A percentile compares a stretch with the other conserved stretches of the same genome.
Evolutionary conservation across 2,797 vertebrate genomes (phyloP).

Genomic region (Calcarius lapponicus): DNA sequence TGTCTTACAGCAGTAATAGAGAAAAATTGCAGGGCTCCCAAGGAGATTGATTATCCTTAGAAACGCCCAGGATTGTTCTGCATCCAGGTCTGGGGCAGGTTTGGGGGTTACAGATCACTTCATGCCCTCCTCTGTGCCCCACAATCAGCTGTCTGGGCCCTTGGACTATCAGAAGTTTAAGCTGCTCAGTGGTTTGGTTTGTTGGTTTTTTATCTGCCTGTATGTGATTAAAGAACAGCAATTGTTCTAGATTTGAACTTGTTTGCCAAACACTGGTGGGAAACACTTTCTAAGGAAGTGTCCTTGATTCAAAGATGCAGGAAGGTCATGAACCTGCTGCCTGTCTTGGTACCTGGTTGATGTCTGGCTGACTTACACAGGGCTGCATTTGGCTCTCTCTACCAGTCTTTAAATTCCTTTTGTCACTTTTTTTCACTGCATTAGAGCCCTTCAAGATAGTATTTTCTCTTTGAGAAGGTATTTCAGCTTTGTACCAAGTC

Average conservation of each 20-base stretch:
- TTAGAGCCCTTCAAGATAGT: constrained; percentile 50
- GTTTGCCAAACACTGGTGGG: too few relatives aligned
- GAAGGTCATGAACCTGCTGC: not conserved
- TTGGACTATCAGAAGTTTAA: not conserved
- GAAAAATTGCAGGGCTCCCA: not conserved
- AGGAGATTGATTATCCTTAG: not conserved
- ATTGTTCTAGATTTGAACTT: not conserved
- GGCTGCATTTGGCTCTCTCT: not conserved
- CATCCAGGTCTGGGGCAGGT: not conserved
- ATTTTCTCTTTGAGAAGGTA: not conserved
- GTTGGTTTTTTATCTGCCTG: not conserved
- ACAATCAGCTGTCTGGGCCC: not conserved
- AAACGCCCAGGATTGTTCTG: not conserved
- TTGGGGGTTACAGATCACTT: not conserved
- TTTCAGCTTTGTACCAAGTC: not conserved
- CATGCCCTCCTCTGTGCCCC: accelerated
- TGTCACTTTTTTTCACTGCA: not conserved
- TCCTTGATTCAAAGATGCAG: not conserved
- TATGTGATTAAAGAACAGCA: not conserved
- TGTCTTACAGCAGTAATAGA: not conserved
- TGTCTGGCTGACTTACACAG: accelerated
- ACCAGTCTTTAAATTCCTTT: not conserved
- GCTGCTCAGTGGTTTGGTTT: not conserved
- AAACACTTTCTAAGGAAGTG: not conserved
- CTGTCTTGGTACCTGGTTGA: not conserved